Base-by-base conservation (phyloP, 30 jellyfish, hydroid and myxozoan genomes). In the Pelagia noctiluca region DNA sequence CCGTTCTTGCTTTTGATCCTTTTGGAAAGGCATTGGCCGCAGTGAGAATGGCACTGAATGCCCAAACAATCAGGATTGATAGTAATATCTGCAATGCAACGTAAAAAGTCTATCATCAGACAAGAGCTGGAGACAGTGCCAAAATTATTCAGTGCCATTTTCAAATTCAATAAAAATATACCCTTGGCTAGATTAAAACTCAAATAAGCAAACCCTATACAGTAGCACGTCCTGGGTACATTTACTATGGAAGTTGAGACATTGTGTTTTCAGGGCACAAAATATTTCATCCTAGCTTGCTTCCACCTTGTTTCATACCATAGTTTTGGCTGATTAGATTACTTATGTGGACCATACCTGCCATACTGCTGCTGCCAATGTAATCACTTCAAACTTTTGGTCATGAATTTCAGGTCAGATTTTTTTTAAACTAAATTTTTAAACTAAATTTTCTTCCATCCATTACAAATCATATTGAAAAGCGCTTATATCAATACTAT, bases 1-100 rank as follows among this genome's bases (percentile, higher is more conserved):
- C 98, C 16, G 98, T 92, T 53, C 98, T 61, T 38, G 97, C 97
- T 32, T 76, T 37, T 19, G 88, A 76, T 18, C 93, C 98, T 46
- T 75, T 69, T 26, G 48, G 73, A 33, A 86, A 81, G 29, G 78
- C 97, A 4, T 93, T 93, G 8, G 98, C 80, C 0, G 89, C 98
- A 25, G 98, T 92, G 57, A 92, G 64, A 8, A 92, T 92, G 50
- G 84, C 95, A 42, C 96, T 33, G 78, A 92, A 76, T 5, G 30
- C 42, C 98, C 98, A 92, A 19, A 70, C 75, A 21, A 87, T 57
- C 68, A 92, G 46, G 23, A 92, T 78, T 1, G 98, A 88, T 23
- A 92, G 50, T 83, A 92, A 35, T 5, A 92, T 87, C 97, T 87
- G 62, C 35, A 84, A 69, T 23, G 2, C 2, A 75, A 42, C 4